Evolutionary conservation across 2,797 vertebrate species (phyloP).

Genomic region (Carcharodon carcharias): DNA sequence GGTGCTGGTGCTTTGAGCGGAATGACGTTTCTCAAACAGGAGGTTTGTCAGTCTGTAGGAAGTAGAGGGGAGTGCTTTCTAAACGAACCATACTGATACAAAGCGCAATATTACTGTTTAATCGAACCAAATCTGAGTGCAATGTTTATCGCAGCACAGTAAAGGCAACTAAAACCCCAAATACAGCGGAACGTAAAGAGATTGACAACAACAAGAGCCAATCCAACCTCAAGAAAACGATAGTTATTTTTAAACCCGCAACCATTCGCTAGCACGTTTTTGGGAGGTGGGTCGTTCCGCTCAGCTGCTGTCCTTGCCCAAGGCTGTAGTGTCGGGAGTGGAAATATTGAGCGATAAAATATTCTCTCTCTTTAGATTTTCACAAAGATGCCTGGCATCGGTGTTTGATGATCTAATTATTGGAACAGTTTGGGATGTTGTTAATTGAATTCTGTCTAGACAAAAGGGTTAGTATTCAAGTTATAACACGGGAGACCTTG

Average conservation of each 20-base stretch:
- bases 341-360: too few species aligned
- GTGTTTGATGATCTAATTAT: not conserved
- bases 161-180: not conserved
- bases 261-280: too few species aligned
- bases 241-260: too few species aligned
- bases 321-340: too few species aligned
- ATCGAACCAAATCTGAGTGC: not conserved
- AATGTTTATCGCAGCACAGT: not conserved
- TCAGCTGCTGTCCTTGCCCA: not conserved
- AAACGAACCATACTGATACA: not conserved
- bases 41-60: too few species aligned
- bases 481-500: not conserved
- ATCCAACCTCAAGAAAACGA: not conserved
- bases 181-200: not conserved
- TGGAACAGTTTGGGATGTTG: not conserved
- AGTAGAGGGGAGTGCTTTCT: not conserved
- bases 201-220: not conserved
- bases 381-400: not conserved
- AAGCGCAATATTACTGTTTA: too few species aligned
- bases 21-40: too few species aligned
- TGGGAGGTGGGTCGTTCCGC: not conserved
- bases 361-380: too few species aligned
- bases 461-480: not conserved
- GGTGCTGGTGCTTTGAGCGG: not conserved
- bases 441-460: not conserved